Evolutionary conservation across 2,113 vertebrate species (phyloP).

Genomic region (Aldabrachelys gigantea): DNA sequence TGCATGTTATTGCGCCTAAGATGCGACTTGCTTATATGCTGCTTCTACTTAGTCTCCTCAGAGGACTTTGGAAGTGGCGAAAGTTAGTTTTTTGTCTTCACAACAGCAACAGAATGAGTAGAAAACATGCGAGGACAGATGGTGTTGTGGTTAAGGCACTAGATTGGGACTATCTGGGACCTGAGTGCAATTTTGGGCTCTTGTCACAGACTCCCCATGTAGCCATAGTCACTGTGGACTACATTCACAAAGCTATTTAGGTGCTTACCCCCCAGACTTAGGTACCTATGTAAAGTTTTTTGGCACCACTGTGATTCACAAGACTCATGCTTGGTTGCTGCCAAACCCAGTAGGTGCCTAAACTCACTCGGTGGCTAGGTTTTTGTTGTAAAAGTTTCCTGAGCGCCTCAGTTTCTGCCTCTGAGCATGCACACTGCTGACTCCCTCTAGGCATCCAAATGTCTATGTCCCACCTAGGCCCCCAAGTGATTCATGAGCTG

Average conservation of each 20-base stretch:
- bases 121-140: background rate
- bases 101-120: background rate
- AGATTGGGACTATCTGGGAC: background rate
- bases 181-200: fast-evolving
- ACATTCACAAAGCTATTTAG: background rate
- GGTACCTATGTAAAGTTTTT: background rate
- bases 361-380: background rate
- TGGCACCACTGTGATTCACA: background rate
- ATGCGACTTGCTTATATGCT: background rate
- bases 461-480: background rate
- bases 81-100: background rate
- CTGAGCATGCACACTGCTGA: background rate
- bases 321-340: background rate
- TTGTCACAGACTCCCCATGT: background rate
- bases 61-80: background rate
- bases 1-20: no score
- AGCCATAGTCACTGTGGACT: background rate
- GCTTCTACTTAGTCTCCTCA: background rate
- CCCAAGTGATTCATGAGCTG: background rate
- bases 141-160: background rate
- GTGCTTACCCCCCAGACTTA: background rate
- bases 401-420: background rate
- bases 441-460: background rate
- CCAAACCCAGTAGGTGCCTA: background rate
- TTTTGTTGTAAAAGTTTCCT: background rate